Evolutionary conservation across 1,140 invertebrate genomes (phyloP).

Genomic region (Anastatus disparis): DNA sequence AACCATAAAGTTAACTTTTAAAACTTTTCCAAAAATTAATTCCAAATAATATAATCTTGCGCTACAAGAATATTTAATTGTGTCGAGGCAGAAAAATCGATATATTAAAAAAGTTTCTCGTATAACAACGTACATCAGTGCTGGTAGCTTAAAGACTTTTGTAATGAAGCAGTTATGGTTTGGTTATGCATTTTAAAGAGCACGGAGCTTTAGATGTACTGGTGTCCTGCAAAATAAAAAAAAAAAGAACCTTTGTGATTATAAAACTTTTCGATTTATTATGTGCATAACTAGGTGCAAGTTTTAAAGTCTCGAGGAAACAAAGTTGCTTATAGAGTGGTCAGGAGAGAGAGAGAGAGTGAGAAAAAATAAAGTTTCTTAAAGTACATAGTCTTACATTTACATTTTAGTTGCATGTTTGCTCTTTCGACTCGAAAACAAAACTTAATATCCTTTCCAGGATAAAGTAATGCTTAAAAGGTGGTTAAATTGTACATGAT

Average conservation of each 20-base stretch:
- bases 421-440: not conserved
- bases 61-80: too few relatives aligned
- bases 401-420: conserved; percentile 8
- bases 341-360: not conserved
- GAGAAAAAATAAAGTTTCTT: not conserved
- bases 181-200: conserved; percentile 24
- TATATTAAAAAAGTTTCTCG: conserved; percentile 2
- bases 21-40: too few relatives aligned
- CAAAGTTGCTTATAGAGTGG: too few relatives aligned
- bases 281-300: not conserved
- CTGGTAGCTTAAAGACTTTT: not conserved
- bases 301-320: not conserved
- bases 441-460: not conserved
- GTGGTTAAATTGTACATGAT: not conserved
- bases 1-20: too few relatives aligned
- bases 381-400: not conserved
- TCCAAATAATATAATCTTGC: too few relatives aligned
- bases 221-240: not conserved
- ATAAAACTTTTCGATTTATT: conserved; percentile 28
- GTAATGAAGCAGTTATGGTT: conserved; percentile 7
- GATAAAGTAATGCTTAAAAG: not conserved
- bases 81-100: too few relatives aligned
- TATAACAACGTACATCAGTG: too few relatives aligned
- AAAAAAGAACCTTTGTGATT: conserved; percentile 7
- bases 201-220: too few relatives aligned